phyloP scores from a whole-genome alignment of 2,888 invertebrate genomes.

The Mythimna impura region DNA sequence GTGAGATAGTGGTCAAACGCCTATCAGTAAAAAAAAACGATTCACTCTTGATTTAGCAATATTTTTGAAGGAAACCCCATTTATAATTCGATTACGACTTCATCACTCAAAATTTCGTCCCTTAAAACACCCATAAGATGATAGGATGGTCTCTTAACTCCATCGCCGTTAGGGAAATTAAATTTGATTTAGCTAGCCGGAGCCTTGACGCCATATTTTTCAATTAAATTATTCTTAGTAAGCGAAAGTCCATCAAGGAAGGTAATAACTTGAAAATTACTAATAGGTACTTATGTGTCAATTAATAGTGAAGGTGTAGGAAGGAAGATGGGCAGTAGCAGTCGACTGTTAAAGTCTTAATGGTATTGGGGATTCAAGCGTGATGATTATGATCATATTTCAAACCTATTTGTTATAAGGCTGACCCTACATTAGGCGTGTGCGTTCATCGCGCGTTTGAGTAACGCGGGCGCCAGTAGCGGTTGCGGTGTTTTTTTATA shows the following conservation, averaged over 20 bases:
- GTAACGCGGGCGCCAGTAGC: no score
- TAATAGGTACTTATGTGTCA: neutral
- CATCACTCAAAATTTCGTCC: constrained; percentile 1
- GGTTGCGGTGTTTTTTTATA: no score
- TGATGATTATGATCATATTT: neutral
- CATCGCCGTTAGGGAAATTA: constrained; percentile 36
- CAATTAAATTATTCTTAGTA: constrained; percentile 28
- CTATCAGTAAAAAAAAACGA: no score
- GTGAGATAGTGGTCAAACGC: no score
- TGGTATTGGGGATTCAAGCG: neutral
- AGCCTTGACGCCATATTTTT: constrained; percentile 32
- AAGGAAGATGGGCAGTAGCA: neutral
- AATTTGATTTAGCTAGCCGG: constrained; percentile 40
- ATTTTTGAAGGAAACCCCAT: neutral
- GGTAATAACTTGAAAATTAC: constrained; percentile 60
- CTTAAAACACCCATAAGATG: constrained; percentile 21
- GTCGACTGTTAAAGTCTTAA: neutral
- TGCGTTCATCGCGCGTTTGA: no score
- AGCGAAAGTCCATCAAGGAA: constrained; percentile 43
- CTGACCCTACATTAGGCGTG: no score
- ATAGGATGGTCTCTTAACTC: constrained; percentile 4
- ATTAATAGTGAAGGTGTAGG: neutral
- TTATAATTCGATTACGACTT: neutral
- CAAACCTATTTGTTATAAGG: no score
- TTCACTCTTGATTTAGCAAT: no score